These are phyloP conservation scores for Ephestia elutella DNA, from an alignment of 1,140 invertebrate species.

Conservation along the genomic window DNA sequence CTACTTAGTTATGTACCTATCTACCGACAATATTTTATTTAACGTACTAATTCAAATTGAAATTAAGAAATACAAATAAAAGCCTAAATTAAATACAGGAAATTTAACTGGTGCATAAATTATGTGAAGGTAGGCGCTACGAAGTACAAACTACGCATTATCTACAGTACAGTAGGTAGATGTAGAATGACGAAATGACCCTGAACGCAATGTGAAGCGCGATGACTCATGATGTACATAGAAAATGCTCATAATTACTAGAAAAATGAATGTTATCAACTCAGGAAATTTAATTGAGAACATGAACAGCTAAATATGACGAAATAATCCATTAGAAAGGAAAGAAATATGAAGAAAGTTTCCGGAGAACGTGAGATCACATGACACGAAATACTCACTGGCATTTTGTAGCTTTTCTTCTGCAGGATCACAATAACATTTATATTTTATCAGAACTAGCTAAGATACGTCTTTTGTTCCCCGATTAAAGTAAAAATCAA, in stretches of 20 bases:
- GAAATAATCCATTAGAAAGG: conserved; percentile 21
- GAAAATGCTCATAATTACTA: background rate
- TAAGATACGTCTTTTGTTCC: conserved; percentile 57
- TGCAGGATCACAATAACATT: conserved; percentile 35
- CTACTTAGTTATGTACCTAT: background rate
- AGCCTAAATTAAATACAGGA: background rate
- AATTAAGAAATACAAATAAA: background rate
- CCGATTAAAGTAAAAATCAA: conserved; percentile 66
- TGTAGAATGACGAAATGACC: conserved; percentile 14
- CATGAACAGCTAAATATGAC: background rate
- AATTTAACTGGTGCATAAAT: background rate
- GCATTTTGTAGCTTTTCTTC: conserved; percentile 47
- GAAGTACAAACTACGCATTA: conserved; percentile 9
- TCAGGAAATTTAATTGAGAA: background rate
- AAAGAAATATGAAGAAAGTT: conserved; percentile 41
- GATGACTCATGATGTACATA: conserved; percentile 11
- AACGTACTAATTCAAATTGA: too few relatives aligned
- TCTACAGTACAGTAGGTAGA: conserved; percentile 5
- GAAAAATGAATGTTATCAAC: background rate
- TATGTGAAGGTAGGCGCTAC: background rate
- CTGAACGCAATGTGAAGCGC: conserved; percentile 12
- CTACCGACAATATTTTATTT: too few relatives aligned
- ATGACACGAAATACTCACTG: conserved; percentile 59
- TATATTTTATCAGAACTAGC: conserved; percentile 33
- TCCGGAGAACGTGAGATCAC: conserved; percentile 38